These are phyloP conservation scores for Alligator mississippiensis DNA, from an alignment of 2,113 vertebrate species.

Conservation along the genomic window DNA sequence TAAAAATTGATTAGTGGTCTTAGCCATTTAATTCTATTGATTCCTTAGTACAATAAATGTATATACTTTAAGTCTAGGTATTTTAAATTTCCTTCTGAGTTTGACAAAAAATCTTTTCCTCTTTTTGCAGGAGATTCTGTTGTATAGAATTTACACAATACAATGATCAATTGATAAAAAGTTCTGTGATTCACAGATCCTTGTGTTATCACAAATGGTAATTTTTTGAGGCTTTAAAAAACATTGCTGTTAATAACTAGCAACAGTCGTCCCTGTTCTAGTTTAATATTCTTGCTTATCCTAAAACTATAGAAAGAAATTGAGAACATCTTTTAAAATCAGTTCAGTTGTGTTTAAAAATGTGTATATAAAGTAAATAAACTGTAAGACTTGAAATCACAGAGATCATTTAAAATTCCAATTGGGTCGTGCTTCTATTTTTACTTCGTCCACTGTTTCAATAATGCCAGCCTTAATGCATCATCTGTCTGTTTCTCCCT, in stretches of 20 bases:
- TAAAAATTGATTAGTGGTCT: neutral
- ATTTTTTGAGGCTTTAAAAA: neutral
- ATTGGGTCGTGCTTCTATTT: no score
- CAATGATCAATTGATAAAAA: neutral
- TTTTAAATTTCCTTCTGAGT: neutral
- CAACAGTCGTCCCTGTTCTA: neutral
- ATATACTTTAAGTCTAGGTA: neutral
- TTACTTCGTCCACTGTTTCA: neutral
- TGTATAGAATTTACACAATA: neutral
- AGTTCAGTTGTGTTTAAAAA: neutral
- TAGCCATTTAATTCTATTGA: neutral
- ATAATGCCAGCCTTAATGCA: neutral
- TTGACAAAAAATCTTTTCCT: neutral
- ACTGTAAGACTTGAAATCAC: no score
- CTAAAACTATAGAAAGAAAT: neutral
- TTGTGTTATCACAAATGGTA: neutral
- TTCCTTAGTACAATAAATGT: neutral
- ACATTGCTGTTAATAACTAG: neutral
- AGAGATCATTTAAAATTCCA: no score
- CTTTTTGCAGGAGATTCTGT: neutral
- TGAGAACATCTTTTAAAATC: neutral
- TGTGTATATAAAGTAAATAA: neutral
- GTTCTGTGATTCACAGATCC: neutral
- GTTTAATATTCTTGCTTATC: neutral
- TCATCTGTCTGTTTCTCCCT: neutral